Base-by-base conservation (phyloP, 1,140 invertebrate species). In the Agraylea sexmaculata region DNA sequence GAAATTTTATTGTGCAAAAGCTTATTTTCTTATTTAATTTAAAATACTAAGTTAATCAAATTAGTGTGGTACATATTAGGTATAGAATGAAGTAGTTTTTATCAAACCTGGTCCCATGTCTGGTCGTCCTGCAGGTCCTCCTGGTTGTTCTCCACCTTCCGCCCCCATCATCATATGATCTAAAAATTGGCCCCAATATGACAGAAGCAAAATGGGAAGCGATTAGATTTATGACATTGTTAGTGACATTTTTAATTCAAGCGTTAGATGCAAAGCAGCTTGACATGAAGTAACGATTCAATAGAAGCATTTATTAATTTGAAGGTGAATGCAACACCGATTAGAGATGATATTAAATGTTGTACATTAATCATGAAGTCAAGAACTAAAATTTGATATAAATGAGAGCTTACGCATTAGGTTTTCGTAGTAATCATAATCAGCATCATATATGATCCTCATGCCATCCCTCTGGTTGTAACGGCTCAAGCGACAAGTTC, bases 351-450 rank as follows among this genome's bases (percentile, higher is more conserved):
- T 15, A 10, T 21, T 20, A 40, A 22, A 16, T n/a, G 25, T n/a
- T 36, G 4, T 23, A 13, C 11, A n/a, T 21, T 27, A 31, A 32
- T 21, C 32, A 34, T 41, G 21, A 16, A 18, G 8, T 31, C 3
- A 4, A 13, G 19, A 40, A 30, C 16, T 31, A 10, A 19, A 7
- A 25, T 36, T 30, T 27, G 16, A 19, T 27, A 33, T 3, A 16
- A 38, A 33, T 31, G 21, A 51, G 53, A 82, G n/a, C 83, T 78
- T 71, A 89, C 85, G 80, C 81, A 86, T 85, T 16, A 87, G 68
- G 66, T 87, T 88, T 60, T 91, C 87, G 54, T 89, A 92, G 57
- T 89, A 90, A 64, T 90, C 86, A 59, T 85, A 89, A 58, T 88
- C 84, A 1, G 83, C 80, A 58, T 91, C 87, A 53, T 87, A 88